phyloP scores from a whole-genome alignment of 2,113 vertebrate species.

The Entosphenus tridentatus region DNA sequence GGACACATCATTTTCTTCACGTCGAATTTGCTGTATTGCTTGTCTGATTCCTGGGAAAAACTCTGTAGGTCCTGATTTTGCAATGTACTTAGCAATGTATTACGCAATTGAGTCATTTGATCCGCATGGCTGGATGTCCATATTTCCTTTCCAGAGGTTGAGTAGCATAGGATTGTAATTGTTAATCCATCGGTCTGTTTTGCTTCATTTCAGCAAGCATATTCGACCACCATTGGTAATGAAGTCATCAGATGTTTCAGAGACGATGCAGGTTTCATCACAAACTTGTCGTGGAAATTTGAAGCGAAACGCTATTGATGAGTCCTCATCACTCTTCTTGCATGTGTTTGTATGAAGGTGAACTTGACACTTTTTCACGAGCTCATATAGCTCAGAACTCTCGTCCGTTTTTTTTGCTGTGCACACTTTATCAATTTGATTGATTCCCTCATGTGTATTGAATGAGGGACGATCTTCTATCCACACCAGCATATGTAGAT shows the following conservation, averaged over 20 bases:
- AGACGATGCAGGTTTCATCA: background rate
- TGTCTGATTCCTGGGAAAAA: background rate
- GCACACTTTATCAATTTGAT: background rate
- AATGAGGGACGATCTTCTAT: background rate
- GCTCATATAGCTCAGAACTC: background rate
- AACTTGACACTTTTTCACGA: background rate
- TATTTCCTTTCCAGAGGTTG: constrained; percentile 1
- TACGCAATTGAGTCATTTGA: background rate
- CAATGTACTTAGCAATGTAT: background rate
- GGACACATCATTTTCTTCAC: background rate
- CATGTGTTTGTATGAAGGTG: background rate
- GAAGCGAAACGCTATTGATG: background rate
- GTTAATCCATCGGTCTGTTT: background rate
- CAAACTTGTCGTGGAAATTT: background rate
- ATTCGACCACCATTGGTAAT: background rate
- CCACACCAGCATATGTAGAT: background rate
- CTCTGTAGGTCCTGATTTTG: background rate
- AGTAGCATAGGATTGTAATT: background rate
- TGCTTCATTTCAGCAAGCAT: background rate
- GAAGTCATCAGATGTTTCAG: background rate
- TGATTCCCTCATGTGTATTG: background rate
- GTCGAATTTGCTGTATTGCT: background rate
- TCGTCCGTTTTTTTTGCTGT: background rate
- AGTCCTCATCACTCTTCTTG: background rate
- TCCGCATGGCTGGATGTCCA: constrained; percentile 4